phyloP scores from a whole-genome alignment of 2,113 vertebrate genomes.

The Clarias batrachus region DNA sequence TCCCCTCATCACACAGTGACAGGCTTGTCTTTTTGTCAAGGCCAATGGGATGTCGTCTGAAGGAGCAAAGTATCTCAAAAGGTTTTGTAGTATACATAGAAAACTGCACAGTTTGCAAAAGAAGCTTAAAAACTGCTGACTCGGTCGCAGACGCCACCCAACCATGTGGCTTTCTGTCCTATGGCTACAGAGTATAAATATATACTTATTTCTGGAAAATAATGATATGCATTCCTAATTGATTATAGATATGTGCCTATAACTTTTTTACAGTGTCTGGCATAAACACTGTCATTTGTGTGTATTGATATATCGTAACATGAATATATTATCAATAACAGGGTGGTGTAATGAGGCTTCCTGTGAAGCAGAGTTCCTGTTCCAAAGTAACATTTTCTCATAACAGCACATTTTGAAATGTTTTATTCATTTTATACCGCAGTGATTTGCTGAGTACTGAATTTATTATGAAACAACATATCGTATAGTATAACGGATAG shows the following conservation, averaged over 20 bases:
- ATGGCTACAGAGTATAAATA: background rate
- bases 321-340: background rate
- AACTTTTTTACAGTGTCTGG: background rate
- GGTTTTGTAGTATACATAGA: slow-evolving; percentile 11
- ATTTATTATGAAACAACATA: background rate
- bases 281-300: background rate
- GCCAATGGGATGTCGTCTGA: slow-evolving; percentile 7
- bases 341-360: background rate
- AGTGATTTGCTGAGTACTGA: background rate
- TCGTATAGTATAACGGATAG: no score
- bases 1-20: slow-evolving; percentile 44
- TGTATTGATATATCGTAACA: background rate
- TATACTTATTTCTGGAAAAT: background rate
- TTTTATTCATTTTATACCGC: background rate
- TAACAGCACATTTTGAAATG: background rate
- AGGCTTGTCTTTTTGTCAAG: slow-evolving; percentile 34
- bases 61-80: slow-evolving; percentile 12
- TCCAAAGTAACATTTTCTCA: background rate
- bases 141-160: background rate
- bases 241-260: background rate
- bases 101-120: slow-evolving; percentile 47
- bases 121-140: slow-evolving; percentile 14
- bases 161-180: background rate
- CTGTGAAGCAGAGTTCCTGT: background rate
- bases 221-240: background rate